These are phyloP conservation scores for Sitta europaea DNA, from an alignment of 2,113 vertebrate genomes.

Conservation along the genomic window DNA sequence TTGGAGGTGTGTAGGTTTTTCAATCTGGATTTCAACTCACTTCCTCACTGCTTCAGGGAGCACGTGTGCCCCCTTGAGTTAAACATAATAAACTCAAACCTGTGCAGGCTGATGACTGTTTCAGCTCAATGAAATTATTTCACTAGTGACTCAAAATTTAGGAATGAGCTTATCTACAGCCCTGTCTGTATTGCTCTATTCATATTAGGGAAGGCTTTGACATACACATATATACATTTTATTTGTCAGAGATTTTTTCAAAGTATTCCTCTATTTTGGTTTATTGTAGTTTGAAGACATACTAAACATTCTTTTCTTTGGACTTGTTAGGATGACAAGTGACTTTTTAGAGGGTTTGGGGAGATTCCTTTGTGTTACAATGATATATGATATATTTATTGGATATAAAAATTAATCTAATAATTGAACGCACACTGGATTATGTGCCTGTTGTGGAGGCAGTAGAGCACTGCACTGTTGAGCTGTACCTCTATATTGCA, in stretches of 20 bases:
- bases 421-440: not conserved
- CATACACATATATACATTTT: not conserved
- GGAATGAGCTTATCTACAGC: not conserved
- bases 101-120: fast-evolving
- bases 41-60: not conserved
- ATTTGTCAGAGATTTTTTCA: not conserved
- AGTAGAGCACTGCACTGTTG: not conserved
- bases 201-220: not conserved
- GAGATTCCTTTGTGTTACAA: not conserved
- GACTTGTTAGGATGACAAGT: not conserved
- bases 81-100: not conserved
- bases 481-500: not conserved
- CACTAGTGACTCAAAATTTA: not conserved
- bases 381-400: not conserved
- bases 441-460: fast-evolving
- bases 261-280: not conserved
- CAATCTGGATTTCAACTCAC: not conserved
- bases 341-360: not conserved
- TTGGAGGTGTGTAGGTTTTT: not conserved
- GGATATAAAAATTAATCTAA: not conserved
- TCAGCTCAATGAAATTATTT: not conserved
- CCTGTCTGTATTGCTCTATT: not conserved
- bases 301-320: not conserved
- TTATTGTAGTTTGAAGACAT: not conserved
- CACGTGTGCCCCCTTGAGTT: not conserved